phyloP scores from a whole-genome alignment of 2,797 vertebrate genomes.

The Clarias platycephalus region DNA sequence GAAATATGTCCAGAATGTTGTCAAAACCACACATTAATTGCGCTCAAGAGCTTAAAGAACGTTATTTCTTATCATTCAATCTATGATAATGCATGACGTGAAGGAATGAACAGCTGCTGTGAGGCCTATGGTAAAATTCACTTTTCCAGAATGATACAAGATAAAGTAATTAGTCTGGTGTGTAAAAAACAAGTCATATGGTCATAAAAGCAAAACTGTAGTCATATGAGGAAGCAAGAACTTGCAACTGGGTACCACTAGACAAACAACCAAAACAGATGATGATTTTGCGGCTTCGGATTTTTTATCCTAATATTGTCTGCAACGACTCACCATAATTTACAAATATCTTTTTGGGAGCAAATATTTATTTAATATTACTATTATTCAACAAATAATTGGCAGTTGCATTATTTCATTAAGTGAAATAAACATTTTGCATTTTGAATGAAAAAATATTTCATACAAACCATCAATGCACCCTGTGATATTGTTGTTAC shows the following conservation, averaged over 20 bases:
- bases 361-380: background rate
- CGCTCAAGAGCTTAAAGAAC: background rate
- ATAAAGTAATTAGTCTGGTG: background rate
- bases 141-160: background rate
- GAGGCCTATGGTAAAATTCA: background rate
- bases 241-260: background rate
- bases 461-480: background rate
- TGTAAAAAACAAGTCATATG: background rate
- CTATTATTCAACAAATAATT: background rate
- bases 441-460: background rate
- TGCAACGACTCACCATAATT: background rate
- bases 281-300: background rate
- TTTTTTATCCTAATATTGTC: background rate
- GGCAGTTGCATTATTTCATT: background rate
- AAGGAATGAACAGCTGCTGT: background rate
- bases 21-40: background rate
- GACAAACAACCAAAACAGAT: background rate
- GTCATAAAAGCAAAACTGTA: background rate
- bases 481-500: background rate
- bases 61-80: background rate
- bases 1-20: background rate
- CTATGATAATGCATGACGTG: background rate
- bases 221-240: background rate
- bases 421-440: background rate
- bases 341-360: background rate